phyloP scores from a whole-genome alignment of 2,797 vertebrate genomes.

The Anableps anableps region DNA sequence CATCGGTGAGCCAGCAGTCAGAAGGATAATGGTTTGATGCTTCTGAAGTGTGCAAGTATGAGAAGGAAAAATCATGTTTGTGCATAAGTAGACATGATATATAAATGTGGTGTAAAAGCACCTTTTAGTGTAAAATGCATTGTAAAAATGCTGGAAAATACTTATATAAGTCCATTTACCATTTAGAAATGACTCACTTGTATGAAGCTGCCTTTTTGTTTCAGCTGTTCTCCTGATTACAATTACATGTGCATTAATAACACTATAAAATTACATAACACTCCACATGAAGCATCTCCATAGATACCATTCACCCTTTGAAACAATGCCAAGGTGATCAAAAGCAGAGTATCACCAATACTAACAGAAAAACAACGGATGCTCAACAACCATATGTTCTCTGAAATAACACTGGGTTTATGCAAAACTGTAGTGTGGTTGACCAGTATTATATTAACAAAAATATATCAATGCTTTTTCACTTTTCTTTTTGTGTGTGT shows the following conservation, averaged over 20 bases:
- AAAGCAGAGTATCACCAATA: constrained; percentile 46
- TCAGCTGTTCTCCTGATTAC: not conserved
- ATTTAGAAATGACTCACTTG: constrained; percentile 36
- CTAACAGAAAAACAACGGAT: constrained; percentile 51
- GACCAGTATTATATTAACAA: constrained; percentile 17
- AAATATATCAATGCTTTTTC: constrained; percentile 9
- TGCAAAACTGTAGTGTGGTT: constrained; percentile 26
- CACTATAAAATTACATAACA: constrained; percentile 33
- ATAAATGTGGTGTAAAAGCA: not conserved
- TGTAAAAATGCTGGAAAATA: not conserved
- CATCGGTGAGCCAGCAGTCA: not conserved
- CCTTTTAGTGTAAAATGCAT: not conserved
- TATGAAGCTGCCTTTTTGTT: constrained; percentile 20
- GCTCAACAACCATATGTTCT: constrained; percentile 48
- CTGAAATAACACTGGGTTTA: constrained; percentile 46
- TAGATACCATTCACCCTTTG: constrained; percentile 22
- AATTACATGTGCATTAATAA: constrained; percentile 15
- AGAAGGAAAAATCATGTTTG: not conserved
- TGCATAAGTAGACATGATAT: not conserved
- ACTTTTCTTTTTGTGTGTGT: not conserved
- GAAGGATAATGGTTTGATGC: not conserved
- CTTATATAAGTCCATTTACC: not conserved
- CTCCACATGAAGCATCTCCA: constrained; percentile 27
- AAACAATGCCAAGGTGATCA: constrained; percentile 33
- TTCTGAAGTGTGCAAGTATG: not conserved